Evolutionary conservation across 30 jellyfish, hydroid and myxozoan genomes (phyloP).

Genomic region (Cassiopea xamachana): DNA sequence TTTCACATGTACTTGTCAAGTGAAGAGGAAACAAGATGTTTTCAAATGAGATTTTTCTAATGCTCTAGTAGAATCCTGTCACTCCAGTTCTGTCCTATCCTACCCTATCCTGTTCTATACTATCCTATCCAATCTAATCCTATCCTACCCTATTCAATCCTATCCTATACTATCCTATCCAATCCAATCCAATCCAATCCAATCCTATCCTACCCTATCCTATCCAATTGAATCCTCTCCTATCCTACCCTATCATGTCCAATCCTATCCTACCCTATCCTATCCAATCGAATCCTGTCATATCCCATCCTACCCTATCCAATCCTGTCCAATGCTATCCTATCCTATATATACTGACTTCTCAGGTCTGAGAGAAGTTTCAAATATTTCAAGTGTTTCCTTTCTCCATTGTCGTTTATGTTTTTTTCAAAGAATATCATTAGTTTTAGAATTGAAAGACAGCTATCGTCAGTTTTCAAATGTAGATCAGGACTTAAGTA

Average conservation of each 20-base stretch:
- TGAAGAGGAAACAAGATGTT: no score
- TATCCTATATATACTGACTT: background rate
- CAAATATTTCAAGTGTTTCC: no score
- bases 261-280: background rate
- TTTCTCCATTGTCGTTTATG: background rate
- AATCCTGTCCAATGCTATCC: background rate
- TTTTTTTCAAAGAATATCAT: background rate
- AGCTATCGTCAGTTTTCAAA: background rate
- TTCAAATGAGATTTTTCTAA: no score
- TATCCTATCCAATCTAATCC: no score
- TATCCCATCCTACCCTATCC: background rate
- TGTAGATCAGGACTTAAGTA: background rate
- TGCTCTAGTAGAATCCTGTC: no score
- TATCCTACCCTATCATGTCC: background rate
- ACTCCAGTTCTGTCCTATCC: no score
- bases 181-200: no score
- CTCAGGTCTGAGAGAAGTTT: background rate
- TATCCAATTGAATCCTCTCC: background rate
- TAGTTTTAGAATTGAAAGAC: background rate
- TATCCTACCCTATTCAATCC: no score
- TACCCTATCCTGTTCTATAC: no score
- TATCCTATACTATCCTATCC: no score
- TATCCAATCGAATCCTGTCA: background rate
- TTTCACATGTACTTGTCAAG: no score
- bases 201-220: background rate